Evolutionary conservation across 2,113 vertebrate species (phyloP).

Genomic region (Nothobranchius kuhntae): DNA sequence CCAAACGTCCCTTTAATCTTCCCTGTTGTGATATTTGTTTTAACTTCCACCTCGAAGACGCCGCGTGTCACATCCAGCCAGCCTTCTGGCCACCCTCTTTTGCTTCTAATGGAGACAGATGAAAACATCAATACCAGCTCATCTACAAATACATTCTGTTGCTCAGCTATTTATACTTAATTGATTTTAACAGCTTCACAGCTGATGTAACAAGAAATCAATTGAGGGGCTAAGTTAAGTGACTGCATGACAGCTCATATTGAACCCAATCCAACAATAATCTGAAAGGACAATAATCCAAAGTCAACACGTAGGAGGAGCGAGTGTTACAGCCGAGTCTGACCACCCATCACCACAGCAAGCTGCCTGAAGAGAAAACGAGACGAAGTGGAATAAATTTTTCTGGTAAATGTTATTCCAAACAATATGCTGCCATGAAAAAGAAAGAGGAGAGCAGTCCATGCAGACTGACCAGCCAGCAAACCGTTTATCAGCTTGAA

Average conservation of each 20-base stretch:
- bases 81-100: slow-evolving; percentile 48
- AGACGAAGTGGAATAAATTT: slow-evolving; percentile 69
- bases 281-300: slow-evolving; percentile 64
- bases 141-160: slow-evolving; percentile 69
- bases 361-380: slow-evolving; percentile 57
- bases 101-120: slow-evolving; percentile 72
- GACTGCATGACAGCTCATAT: slow-evolving; percentile 66
- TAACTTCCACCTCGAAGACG: slow-evolving; percentile 38
- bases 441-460: slow-evolving; percentile 68
- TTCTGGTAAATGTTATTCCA: slow-evolving; percentile 77
- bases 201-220: slow-evolving; percentile 68
- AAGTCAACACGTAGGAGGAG: slow-evolving; percentile 34
- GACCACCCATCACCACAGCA: slow-evolving; percentile 36
- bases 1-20: not conserved
- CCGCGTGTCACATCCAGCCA: slow-evolving; percentile 66
- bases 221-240: slow-evolving; percentile 63
- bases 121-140: slow-evolving; percentile 72
- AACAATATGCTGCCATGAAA: slow-evolving; percentile 64
- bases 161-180: slow-evolving; percentile 70
- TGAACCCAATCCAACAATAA: slow-evolving; percentile 48
- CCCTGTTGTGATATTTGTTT: slow-evolving; percentile 9
- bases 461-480: slow-evolving; percentile 58
- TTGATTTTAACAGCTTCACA: slow-evolving; percentile 70
- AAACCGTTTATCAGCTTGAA: slow-evolving; percentile 79
- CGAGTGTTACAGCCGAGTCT: slow-evolving; percentile 34